These are phyloP conservation scores for Euproctis similis DNA, from an alignment of 2,888 invertebrate genomes.

Conservation along the genomic window DNA sequence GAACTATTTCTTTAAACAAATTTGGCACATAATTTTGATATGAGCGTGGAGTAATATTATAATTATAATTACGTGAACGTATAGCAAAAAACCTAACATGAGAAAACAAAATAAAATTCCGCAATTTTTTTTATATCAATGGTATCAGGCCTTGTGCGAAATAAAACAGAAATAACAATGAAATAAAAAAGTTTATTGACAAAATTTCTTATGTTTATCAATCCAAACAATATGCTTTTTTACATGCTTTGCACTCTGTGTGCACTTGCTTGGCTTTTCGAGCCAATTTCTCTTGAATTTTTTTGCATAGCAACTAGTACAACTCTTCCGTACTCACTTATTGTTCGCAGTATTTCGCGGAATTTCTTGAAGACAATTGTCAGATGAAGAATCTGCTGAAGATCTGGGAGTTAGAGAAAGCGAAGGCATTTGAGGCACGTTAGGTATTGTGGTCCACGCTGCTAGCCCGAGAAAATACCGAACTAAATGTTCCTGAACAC, in stretches of 20 bases:
- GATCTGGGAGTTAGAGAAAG: constrained; percentile 3
- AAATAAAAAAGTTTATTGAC: neutral
- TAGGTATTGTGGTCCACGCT: constrained; percentile 2
- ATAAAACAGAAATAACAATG: neutral
- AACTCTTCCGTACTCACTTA: constrained; percentile 10
- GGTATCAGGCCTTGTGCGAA: neutral
- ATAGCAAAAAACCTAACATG: too few species aligned
- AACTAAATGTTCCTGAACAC: neutral
- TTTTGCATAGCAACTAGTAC: constrained; percentile 19
- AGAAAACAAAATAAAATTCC: too few species aligned
- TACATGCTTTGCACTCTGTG: constrained; percentile 15
- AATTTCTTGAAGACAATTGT: constrained; percentile 3
- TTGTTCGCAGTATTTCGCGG: constrained; percentile 2
- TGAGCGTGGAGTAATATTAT: too few species aligned
- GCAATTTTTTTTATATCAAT: neutral
- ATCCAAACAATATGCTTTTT: constrained; percentile 12
- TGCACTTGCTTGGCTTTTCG: constrained; percentile 17
- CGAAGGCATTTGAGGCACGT: constrained; percentile 4
- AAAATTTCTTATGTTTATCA: constrained; percentile 2
- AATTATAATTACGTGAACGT: too few species aligned
- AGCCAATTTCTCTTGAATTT: constrained; percentile 11
- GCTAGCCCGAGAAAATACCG: constrained; percentile 5
- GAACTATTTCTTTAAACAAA: too few species aligned
- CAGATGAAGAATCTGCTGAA: constrained; percentile 2
- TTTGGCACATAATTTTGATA: too few species aligned